phyloP scores from a whole-genome alignment of 2,888 invertebrate species.

The Flabesymbios commensalis region DNA sequence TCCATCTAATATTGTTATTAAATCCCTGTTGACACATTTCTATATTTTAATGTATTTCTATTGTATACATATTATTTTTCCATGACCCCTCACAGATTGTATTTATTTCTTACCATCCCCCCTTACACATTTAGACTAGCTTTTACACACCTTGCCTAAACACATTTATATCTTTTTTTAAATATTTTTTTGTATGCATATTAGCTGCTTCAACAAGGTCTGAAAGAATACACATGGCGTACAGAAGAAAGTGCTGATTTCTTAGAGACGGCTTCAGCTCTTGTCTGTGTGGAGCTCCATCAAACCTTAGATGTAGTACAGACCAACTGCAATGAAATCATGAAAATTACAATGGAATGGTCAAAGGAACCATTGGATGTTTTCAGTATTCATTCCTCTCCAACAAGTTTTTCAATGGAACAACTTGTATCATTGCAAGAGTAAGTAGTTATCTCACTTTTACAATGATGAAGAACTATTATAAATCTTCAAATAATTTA shows the following conservation, averaged over 20 bases:
- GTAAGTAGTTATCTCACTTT: constrained; percentile 29
- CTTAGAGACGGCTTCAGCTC: constrained; percentile 57
- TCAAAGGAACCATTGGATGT: constrained; percentile 53
- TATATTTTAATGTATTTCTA: too few relatives aligned
- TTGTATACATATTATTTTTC: too few relatives aligned
- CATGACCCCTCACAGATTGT: too few relatives aligned
- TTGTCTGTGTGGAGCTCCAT: constrained; percentile 58
- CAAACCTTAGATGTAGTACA: constrained; percentile 58
- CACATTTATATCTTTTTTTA: neutral
- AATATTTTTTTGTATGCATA: constrained; percentile 13
- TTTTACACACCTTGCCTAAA: neutral
- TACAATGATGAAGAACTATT: too few relatives aligned
- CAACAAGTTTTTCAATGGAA: constrained; percentile 51
- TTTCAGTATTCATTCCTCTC: constrained; percentile 44
- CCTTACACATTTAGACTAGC: neutral
- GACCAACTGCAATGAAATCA: constrained; percentile 55
- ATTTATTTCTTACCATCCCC: too few relatives aligned
- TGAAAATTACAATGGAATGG: constrained; percentile 56
- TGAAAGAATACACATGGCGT: constrained; percentile 57
- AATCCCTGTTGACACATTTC: neutral
- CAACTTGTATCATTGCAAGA: constrained; percentile 51
- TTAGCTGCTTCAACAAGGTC: constrained; percentile 58
- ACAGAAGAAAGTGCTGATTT: constrained; percentile 60
- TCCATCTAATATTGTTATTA: neutral
- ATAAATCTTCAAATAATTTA: too few relatives aligned